phyloP scores from a whole-genome alignment of 2,113 vertebrate species.

The Malurus alboscapulatus region DNA sequence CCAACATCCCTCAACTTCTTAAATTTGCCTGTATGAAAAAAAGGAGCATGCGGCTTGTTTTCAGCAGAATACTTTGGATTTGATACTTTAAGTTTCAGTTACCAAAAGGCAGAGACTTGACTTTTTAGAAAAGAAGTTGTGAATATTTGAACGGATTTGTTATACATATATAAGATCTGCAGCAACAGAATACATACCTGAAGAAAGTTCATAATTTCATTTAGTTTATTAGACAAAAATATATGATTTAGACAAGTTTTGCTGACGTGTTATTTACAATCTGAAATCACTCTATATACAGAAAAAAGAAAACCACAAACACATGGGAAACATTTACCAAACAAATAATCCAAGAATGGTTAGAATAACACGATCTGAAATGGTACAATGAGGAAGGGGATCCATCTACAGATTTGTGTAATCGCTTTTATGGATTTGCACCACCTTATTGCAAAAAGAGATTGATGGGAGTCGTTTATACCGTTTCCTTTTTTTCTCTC shows the following conservation, averaged over 20 bases:
- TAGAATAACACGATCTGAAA: conserved; percentile 78
- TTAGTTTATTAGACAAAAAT: conserved; percentile 99
- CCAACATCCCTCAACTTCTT: neutral
- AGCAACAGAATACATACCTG: conserved; percentile 49
- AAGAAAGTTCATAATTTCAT: conserved; percentile 80
- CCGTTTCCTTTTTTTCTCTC: conserved; percentile 52
- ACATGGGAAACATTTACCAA: conserved; percentile 85
- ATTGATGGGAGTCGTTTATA: conserved; percentile 68
- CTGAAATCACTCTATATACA: conserved; percentile 98
- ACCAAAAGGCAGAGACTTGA: neutral
- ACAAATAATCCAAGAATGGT: conserved; percentile 76
- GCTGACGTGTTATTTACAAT: conserved; percentile 96
- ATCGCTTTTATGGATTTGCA: conserved; percentile 80
- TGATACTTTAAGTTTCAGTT: neutral
- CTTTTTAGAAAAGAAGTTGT: neutral
- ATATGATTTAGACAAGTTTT: conserved; percentile 99
- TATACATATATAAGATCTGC: neutral
- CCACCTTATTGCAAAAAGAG: conserved; percentile 80
- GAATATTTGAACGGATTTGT: neutral
- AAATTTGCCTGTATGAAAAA: neutral
- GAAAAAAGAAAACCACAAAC: conserved; percentile 81
- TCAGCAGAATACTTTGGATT: neutral
- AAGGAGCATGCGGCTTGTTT: neutral
- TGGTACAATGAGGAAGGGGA: conserved; percentile 82
- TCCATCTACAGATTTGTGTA: conserved; percentile 85